Evolutionary conservation across 2,797 vertebrate species (phyloP).

Genomic region (Pteropus rufus): DNA sequence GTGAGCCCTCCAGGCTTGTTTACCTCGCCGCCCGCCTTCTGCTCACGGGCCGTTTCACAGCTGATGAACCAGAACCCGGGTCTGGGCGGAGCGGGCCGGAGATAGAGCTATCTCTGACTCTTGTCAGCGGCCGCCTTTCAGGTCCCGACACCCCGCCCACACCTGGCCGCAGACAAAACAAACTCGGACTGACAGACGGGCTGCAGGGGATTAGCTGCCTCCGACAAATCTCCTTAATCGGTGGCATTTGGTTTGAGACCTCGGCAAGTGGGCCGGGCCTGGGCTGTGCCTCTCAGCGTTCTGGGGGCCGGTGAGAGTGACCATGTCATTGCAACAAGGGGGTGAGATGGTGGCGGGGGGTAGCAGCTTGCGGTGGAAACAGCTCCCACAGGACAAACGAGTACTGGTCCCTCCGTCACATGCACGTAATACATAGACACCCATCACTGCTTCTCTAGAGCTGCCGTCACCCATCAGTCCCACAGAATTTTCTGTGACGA

Average conservation of each 20-base stretch:
- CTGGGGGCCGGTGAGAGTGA: background rate
- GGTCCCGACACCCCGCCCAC: conserved; percentile 80
- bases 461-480: no score
- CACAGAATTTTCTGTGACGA: no score
- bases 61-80: conserved; percentile 78
- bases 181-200: conserved; percentile 81
- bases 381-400: rapidly evolving
- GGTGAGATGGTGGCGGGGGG: rapidly evolving
- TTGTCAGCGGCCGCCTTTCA: conserved; percentile 81
- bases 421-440: rapidly evolving
- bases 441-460: rapidly evolving
- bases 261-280: rapidly evolving
- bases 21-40: conserved; percentile 58
- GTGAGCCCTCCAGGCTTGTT: conserved; percentile 47
- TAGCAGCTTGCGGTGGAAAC: background rate
- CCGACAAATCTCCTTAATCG: background rate
- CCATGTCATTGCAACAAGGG: rapidly evolving
- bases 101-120: conserved; percentile 36
- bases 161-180: conserved; percentile 87
- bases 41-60: conserved; percentile 75
- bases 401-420: rapidly evolving
- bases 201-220: conserved; percentile 39
- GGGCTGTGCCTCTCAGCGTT: rapidly evolving
- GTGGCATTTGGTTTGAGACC: conserved; percentile 9
- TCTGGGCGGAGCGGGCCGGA: conserved; percentile 66